Evolutionary conservation across 1,140 invertebrate genomes (phyloP).

Genomic region (Heliconius hewitsoni): DNA sequence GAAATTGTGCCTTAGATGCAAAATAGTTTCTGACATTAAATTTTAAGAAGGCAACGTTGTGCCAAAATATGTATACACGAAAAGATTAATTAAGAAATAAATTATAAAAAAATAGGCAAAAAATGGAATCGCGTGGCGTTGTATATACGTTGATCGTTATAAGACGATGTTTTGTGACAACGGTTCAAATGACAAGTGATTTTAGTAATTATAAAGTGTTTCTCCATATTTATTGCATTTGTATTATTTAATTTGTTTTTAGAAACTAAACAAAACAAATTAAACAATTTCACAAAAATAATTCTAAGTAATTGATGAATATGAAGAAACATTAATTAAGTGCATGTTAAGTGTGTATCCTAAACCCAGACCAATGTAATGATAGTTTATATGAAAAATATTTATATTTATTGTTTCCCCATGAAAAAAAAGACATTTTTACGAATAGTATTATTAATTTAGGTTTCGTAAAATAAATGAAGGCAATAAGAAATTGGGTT

Average conservation of each 20-base stretch:
- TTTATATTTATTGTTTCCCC: constrained; percentile 80
- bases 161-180: constrained; percentile 41
- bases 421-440: constrained; percentile 78
- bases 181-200: constrained; percentile 31
- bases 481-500: constrained; percentile 74
- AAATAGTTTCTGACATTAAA: constrained; percentile 59
- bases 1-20: constrained; percentile 71
- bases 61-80: constrained; percentile 33
- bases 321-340: constrained; percentile 33
- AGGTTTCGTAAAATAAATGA: constrained; percentile 69
- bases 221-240: constrained; percentile 6
- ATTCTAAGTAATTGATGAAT: neutral
- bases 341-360: constrained; percentile 73
- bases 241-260: neutral
- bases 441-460: constrained; percentile 81
- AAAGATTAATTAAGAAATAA: constrained; percentile 13
- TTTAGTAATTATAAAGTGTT: constrained; percentile 37
- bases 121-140: constrained; percentile 38
- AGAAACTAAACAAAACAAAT: constrained; percentile 3
- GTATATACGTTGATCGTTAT: constrained; percentile 41
- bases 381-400: constrained; percentile 69
- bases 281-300: neutral
- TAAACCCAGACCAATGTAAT: constrained; percentile 77
- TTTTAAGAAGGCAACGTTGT: constrained; percentile 43
- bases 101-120: constrained; percentile 14